Conservation (phyloP, 2,113 vertebrate species). For the Kryptolebias marmoratus region DNA sequence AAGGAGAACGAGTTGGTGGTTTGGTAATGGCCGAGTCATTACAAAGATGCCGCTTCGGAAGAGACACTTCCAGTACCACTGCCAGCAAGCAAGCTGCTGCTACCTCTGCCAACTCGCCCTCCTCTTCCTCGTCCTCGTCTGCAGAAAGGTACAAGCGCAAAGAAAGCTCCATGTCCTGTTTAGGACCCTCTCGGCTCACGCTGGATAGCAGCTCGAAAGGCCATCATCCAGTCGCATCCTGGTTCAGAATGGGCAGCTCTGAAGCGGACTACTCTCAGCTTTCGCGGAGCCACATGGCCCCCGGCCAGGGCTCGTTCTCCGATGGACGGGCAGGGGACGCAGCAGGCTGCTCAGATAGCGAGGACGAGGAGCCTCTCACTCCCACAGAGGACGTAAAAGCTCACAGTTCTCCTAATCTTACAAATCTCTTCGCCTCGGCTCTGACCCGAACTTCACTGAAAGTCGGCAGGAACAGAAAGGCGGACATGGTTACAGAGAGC, state of each 20-base stretch:
- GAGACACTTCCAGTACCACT: constrained; percentile 78
- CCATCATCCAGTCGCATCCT: constrained; percentile 76
- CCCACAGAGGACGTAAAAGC: constrained; percentile 69
- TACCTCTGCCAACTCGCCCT: constrained; percentile 80
- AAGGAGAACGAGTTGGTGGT: constrained; percentile 66
- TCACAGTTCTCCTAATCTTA: constrained; percentile 83
- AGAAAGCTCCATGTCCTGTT: constrained; percentile 79
- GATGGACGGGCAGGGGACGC: constrained; percentile 70
- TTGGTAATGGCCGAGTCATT: constrained; percentile 88
- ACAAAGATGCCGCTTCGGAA: constrained; percentile 91
- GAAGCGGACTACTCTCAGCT: constrained; percentile 80
- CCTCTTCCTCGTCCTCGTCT: constrained; percentile 82
- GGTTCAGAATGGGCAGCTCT: constrained; percentile 78
- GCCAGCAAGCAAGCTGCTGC: constrained; percentile 67
- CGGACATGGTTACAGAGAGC: constrained; percentile 56
- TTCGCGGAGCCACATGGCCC: constrained; percentile 66
- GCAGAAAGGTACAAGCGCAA: constrained; percentile 86
- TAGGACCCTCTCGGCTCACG: constrained; percentile 79
- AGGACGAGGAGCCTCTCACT: constrained; percentile 77
- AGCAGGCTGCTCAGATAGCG: constrained; percentile 79
- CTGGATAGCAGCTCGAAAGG: constrained; percentile 70
- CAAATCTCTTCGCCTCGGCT: constrained; percentile 96
- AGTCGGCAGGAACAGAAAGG: constrained; percentile 68
- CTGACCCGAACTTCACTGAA: constrained; percentile 80
- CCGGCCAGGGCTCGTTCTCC: constrained; percentile 73